These are phyloP conservation scores for Spilogale gracilis DNA, from an alignment of 2,113 vertebrate genomes.

Conservation along the genomic window DNA sequence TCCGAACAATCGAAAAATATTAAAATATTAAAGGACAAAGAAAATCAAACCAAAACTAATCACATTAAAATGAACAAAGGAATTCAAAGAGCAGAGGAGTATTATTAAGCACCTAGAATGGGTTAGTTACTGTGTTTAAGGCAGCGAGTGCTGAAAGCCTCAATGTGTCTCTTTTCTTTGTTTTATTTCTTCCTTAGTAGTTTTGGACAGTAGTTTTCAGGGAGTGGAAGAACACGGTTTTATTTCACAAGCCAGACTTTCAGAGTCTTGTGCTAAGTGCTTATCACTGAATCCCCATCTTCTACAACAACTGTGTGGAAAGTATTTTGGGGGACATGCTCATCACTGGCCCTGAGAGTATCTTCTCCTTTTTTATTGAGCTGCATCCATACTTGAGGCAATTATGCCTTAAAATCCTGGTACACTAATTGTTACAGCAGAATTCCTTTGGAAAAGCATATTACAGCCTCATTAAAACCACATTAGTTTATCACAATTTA, in stretches of 20 bases:
- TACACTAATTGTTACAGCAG: conserved; percentile 49
- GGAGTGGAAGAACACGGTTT: neutral
- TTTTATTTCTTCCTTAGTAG: conserved; percentile 28
- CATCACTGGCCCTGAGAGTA: neutral
- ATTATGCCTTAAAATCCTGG: conserved; percentile 24
- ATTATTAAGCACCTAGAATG: neutral
- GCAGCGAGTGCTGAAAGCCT: conserved; percentile 31
- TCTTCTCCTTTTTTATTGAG: neutral
- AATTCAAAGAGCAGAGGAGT: neutral
- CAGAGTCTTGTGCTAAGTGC: neutral
- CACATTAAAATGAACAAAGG: conserved; percentile 58
- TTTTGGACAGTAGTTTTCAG: neutral
- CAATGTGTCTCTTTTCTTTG: neutral
- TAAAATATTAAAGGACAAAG: conserved; percentile 54
- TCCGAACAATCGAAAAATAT: neutral
- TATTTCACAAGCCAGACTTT: neutral
- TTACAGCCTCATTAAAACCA: conserved; percentile 77
- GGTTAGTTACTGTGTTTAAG: neutral
- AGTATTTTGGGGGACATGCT: neutral
- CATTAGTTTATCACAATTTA: conserved; percentile 69
- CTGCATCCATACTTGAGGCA: conserved; percentile 5
- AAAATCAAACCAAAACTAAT: conserved; percentile 57
- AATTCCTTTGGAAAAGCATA: conserved; percentile 69
- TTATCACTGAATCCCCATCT: neutral
- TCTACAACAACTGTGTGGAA: neutral